Conservation (phyloP, 35 echinoderm and acorn worm genomes). For the Amphiura filiformis region DNA sequence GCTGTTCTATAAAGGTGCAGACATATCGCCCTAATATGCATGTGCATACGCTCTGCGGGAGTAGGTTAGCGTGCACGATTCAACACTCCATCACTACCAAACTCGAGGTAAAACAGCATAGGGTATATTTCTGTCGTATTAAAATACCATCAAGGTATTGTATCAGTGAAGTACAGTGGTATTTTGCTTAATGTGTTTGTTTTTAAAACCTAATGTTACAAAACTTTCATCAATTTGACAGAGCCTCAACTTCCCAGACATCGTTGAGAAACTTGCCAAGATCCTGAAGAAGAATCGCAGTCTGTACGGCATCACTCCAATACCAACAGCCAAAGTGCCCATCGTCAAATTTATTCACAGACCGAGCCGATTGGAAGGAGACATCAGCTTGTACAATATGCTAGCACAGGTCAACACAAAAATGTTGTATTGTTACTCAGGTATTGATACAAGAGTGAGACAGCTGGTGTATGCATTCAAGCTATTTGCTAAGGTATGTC, state of each 20-base stretch:
- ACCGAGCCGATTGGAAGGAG: constrained; percentile 60
- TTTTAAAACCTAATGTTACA: too few species aligned
- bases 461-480: constrained; percentile 76
- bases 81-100: too few species aligned
- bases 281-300: constrained; percentile 57
- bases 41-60: too few species aligned
- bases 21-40: too few species aligned
- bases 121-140: too few species aligned
- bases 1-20: too few species aligned
- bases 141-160: too few species aligned
- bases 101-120: too few species aligned
- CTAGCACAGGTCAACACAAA: constrained; percentile 86
- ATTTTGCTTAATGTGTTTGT: too few species aligned
- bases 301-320: constrained; percentile 65
- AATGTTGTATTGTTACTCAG: constrained; percentile 58
- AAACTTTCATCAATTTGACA: too few species aligned
- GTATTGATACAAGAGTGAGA: constrained; percentile 70
- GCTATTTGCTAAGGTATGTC: constrained; percentile 76
- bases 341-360: constrained; percentile 89
- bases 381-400: constrained; percentile 91
- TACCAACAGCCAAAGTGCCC: constrained; percentile 92
- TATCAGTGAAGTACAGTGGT: too few species aligned
- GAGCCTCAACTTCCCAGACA: constrained; percentile 47
- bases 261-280: constrained; percentile 68
- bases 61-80: too few species aligned